Conservation (phyloP, 1,140 invertebrate species). For the Phymorhynchus buccinoides region DNA sequence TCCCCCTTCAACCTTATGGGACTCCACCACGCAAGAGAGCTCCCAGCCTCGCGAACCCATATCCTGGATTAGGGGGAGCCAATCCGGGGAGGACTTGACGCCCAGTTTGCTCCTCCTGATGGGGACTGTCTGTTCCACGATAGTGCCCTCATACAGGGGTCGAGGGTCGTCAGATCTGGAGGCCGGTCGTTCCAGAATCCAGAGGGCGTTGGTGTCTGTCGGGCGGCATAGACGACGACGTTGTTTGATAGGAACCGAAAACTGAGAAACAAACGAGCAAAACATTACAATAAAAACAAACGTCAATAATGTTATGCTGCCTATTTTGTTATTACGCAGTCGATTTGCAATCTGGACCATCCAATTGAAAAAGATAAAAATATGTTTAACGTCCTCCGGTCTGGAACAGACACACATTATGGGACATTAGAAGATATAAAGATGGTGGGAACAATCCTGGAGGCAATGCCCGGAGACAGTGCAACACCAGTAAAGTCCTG, state of each 20-base stretch:
- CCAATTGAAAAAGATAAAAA: no score
- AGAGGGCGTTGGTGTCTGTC: not conserved
- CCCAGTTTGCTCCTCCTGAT: not conserved
- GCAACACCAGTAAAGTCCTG: no score
- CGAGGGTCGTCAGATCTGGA: not conserved
- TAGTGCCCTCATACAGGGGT: conserved; percentile 23
- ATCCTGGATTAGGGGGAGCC: not conserved
- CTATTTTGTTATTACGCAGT: no score
- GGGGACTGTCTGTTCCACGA: not conserved
- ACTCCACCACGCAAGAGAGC: conserved; percentile 3
- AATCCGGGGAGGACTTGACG: not conserved
- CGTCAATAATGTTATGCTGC: no score
- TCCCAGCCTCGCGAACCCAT: conserved; percentile 22
- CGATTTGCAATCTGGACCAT: no score
- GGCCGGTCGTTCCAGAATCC: not conserved
- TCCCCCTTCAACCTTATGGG: not conserved
- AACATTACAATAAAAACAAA: no score
- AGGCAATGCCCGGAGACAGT: no score
- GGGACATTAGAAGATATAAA: no score
- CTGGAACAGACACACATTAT: no score
- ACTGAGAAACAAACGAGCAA: not conserved
- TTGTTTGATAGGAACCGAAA: not conserved
- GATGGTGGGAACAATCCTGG: no score
- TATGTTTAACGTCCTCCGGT: no score
- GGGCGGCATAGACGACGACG: not conserved